Base-by-base conservation (phyloP, 37 sponge, comb jelly and placozoan species). In the Spongilla lacustris region DNA sequence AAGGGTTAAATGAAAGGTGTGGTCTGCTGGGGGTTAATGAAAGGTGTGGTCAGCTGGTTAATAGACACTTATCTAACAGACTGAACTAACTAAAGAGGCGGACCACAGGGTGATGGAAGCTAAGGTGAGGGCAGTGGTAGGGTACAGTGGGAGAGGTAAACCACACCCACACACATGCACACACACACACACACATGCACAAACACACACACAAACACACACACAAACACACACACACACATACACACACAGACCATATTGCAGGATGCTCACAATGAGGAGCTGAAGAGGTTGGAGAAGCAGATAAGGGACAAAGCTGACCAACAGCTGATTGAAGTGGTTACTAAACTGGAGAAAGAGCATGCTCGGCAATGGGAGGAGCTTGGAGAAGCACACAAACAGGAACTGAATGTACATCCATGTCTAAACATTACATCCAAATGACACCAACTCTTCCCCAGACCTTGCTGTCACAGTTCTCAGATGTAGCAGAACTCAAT, bases 401-500 rank as follows among this genome's bases (percentile, higher is more conserved):
- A 58, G 19, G 58, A 58, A 58, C 14, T 58, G 58, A 58, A 58
- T 58, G 58, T 58, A 17, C 11, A 17, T 6, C 14, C 58, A 46
- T 46, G 46, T 58, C 1, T 1, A 58, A 41, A 41, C 3, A 41
- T 6, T 6, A 41, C 41, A 3, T 9, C 41, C 58, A 58, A 58
- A 58, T 58, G 6, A 41, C 41, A 41, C 41, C 3, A 41, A 41
- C 19, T 58, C 58, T 41, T 30, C 13, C 28, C 48, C 85, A 77
- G 78, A 34, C 46, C 6, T 37, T 85, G 46, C 33, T 85, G 37
- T 58, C 73, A 24, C 84, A 83, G 67, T 83, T 73, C 22, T 23
- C 49, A 13, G 28, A 83, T 12, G 6, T 33, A 21, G 30, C 27
- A 2, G 28, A 83, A 49, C 31, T 83, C 32, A 66, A 83, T 6